Evolutionary conservation across 2,113 vertebrate genomes (phyloP), one percentile per base, ranked within the genome.

Genomic region (Chamaea fasciata): DNA sequence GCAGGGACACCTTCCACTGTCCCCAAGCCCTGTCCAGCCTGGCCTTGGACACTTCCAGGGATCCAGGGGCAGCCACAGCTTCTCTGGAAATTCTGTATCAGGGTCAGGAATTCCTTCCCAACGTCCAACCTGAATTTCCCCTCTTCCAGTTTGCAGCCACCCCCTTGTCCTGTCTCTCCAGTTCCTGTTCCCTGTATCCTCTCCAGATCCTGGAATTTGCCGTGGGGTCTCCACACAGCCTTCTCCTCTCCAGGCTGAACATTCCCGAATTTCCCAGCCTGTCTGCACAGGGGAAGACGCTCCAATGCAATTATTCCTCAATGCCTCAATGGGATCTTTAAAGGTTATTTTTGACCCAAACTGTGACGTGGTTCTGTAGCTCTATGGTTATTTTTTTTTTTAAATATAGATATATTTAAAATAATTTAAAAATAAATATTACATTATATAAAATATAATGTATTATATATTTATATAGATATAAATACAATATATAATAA

Each of bases 1-100:
- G 37, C 27, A 15, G 39, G 28, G 22, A 20, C 13, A 10, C 12
- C 6, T 86, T 0, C 31, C 35, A 3, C 8, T 11, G 0, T 13
- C 10, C 62, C 71, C 44, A 21, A 30, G 8, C 10, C 19, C 24
- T 16, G 0, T 30, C 79, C 67, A 53, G 0, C 50, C 42, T 30
- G 42, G 24, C 42, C 44, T 67, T 11, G 70, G 70, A 0, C 52
- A 26, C 10, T 57, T 0, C 83, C 50, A 75, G 28, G 59, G 59
- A 64, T 74, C 55, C 67, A 62, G 46, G 26, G 26, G 13, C 55
- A 79, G 20, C 65, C 55, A 15, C 24, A 69, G 42, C 28, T n/a
- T 0, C 23, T 49, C 35, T 49, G 44, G 53, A 15, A 41, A n/a
- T n/a, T 28, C 57, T 15, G 0, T 11, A 0, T 42, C 63, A 27